Conservation (phyloP, 2,797 vertebrate genomes). For the Dendrocincla tyrannina region DNA sequence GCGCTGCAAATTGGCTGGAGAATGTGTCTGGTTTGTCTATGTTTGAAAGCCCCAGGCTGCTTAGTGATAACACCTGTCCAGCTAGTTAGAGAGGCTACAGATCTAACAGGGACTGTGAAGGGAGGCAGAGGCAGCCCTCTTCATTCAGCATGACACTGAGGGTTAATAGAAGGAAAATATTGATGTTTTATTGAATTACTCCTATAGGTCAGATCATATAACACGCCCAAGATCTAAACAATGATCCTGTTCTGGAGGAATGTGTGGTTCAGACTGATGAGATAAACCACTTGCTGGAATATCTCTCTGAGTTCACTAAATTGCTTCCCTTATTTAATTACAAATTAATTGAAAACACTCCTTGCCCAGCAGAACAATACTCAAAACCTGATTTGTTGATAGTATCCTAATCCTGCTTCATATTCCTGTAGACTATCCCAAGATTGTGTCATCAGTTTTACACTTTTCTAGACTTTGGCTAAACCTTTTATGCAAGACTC, state of each 20-base stretch:
- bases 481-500: conserved; percentile 32
- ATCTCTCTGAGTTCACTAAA: conserved; percentile 76
- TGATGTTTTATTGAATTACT: conserved; percentile 82
- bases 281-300: conserved; percentile 77
- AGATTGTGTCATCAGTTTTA: conserved; percentile 75
- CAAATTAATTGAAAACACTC: conserved; percentile 84
- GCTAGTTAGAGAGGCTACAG: neutral
- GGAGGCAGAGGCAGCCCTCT: conserved; percentile 59
- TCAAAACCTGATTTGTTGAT: conserved; percentile 75
- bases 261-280: conserved; percentile 79
- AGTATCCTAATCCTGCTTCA: conserved; percentile 76
- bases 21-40: neutral
- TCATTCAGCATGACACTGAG: conserved; percentile 53
- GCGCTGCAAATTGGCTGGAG: neutral
- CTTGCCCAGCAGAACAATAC: conserved; percentile 69
- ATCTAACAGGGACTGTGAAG: neutral
- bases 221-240: conserved; percentile 77
- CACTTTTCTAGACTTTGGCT: conserved; percentile 45
- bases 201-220: conserved; percentile 76
- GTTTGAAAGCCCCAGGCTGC: neutral
- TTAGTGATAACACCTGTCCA: conserved; percentile 47
- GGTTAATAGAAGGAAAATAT: conserved; percentile 83
- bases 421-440: conserved; percentile 66
- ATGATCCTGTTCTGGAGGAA: conserved; percentile 78
- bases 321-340: conserved; percentile 85